Evolutionary conservation across 2,888 invertebrate species (phyloP).

Genomic region (Nephrotoma appendiculata): DNA sequence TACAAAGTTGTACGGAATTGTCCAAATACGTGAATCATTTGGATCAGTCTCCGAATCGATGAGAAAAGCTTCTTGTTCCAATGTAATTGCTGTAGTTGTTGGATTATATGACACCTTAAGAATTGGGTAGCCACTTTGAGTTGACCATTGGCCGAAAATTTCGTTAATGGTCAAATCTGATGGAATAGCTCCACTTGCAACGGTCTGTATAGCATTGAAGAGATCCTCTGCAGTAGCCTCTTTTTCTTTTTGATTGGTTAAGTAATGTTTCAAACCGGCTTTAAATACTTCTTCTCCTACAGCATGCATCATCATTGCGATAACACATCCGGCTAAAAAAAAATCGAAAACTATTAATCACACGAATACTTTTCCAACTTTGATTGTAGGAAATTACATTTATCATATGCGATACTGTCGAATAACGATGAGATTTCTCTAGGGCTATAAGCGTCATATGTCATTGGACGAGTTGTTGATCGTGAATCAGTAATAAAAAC

Average conservation of each 20-base stretch:
- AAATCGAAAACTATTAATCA: background rate
- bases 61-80: conserved; percentile 1
- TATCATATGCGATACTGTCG: conserved; percentile 75
- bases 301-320: background rate
- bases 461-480: conserved; percentile 64
- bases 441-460: conserved; percentile 66
- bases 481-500: conserved; percentile 59
- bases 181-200: conserved; percentile 21
- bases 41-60: conserved; percentile 4
- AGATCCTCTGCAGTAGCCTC: conserved; percentile 28
- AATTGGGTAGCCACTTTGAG: conserved; percentile 43
- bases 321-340: conserved; percentile 20
- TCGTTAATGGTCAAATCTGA: conserved; percentile 34
- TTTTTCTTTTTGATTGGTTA: conserved; percentile 22
- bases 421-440: conserved; percentile 70
- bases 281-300: background rate
- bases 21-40: conserved; percentile 17
- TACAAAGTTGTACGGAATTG: conserved; percentile 23
- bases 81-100: conserved; percentile 10
- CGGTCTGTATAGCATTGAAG: conserved; percentile 24
- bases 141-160: conserved; percentile 48
- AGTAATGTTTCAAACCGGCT: background rate
- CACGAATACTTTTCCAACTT: background rate
- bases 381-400: conserved; percentile 38
- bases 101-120: conserved; percentile 39